Conservation (phyloP, 30 jellyfish, hydroid and myxozoan species). For the Aurelia sp. region DNA sequence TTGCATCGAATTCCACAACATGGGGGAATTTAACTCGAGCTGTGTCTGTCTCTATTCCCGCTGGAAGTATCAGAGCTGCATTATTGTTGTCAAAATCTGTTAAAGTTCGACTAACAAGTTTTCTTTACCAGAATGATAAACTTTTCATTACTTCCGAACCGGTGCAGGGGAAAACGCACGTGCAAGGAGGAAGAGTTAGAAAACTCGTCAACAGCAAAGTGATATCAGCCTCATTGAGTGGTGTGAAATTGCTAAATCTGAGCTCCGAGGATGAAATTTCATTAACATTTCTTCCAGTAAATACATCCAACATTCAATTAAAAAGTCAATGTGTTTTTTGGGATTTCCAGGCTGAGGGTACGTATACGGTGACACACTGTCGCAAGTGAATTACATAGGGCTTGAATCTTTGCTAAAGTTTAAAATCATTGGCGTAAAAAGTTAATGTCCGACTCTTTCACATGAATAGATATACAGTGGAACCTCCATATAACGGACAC, state of each 20-base stretch:
- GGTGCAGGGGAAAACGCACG: background rate
- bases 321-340: conserved; percentile 17
- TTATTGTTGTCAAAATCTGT: background rate
- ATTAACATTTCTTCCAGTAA: background rate
- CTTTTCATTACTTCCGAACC: background rate
- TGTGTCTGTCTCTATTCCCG: background rate
- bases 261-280: background rate
- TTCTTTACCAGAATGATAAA: conserved; percentile 12
- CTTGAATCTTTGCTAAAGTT: too few relatives aligned
- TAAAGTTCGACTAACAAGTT: conserved; percentile 12
- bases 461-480: too few relatives aligned
- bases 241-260: conserved; percentile 10
- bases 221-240: conserved; percentile 28
- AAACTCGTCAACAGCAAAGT: conserved; percentile 16
- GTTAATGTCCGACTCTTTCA: too few relatives aligned
- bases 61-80: conserved; percentile 12
- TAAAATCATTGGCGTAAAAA: too few relatives aligned
- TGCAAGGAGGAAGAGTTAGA: background rate
- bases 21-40: background rate
- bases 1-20: background rate
- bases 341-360: conserved; percentile 40
- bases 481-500: too few relatives aligned
- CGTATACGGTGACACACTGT: background rate
- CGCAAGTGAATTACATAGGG: too few relatives aligned
- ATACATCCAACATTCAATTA: background rate